Conservation (phyloP, 2,888 invertebrate genomes). For the Anoplius nigerrimus region DNA sequence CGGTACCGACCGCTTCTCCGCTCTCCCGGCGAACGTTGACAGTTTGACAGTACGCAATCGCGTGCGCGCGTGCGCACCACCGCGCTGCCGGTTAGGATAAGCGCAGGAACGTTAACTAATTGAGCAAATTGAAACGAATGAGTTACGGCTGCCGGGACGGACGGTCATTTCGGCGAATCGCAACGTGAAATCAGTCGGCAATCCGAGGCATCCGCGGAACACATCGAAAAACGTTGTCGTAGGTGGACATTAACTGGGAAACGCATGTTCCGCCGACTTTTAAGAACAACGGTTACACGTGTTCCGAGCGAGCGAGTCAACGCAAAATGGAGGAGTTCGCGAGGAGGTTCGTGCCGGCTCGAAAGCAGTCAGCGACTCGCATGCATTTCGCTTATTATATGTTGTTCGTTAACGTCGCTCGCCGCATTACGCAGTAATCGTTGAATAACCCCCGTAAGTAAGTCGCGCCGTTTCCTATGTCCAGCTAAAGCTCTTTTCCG, state of each 20-base stretch:
- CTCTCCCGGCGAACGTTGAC: too few species aligned
- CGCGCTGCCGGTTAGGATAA: too few species aligned
- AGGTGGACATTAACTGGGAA: slow-evolving; percentile 15
- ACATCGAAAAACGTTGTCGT: too few species aligned
- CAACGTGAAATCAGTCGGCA: slow-evolving; percentile 11
- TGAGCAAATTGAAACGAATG: slow-evolving; percentile 4
- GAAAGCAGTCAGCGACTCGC: slow-evolving; percentile 28
- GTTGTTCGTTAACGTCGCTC: slow-evolving; percentile 31
- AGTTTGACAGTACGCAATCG: too few species aligned
- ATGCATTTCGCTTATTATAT: slow-evolving; percentile 37
- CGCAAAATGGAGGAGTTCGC: slow-evolving; percentile 13
- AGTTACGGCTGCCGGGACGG: slow-evolving; percentile 17
- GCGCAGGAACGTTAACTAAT: too few species aligned
- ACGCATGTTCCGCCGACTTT: slow-evolving; percentile 32
- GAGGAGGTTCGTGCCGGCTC: slow-evolving; percentile 33
- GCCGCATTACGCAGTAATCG: slow-evolving; percentile 43
- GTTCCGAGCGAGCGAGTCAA: slow-evolving; percentile 17
- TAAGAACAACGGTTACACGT: slow-evolving; percentile 23
- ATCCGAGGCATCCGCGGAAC: too few species aligned
- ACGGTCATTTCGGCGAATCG: slow-evolving; percentile 20
- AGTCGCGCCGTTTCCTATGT: slow-evolving; percentile 22
- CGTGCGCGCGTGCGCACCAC: too few species aligned
- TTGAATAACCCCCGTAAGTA: slow-evolving; percentile 28
- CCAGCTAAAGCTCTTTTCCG: not conserved
- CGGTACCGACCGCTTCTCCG: too few species aligned